Evolutionary conservation across 35 echinoderm and acorn worm species (phyloP).

Genomic region (Lytechinus pictus): DNA sequence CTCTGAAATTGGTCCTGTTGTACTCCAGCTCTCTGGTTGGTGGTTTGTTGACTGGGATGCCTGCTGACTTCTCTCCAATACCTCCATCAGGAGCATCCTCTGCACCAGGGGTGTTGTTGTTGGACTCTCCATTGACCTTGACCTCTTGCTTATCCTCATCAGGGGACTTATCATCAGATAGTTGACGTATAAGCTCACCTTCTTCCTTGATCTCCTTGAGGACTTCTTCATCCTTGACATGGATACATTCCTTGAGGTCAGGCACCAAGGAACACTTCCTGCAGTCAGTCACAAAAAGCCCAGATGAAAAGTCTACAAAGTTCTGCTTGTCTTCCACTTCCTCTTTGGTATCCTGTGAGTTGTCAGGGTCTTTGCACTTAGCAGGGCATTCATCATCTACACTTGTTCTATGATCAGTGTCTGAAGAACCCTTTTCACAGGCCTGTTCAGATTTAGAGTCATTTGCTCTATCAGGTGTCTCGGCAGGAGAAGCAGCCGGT

Average conservation of each 20-base stretch:
- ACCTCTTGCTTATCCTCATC: background rate
- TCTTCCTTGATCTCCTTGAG: slow-evolving; percentile 77
- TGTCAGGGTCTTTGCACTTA: slow-evolving; percentile 17
- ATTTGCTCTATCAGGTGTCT: background rate
- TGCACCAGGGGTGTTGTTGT: background rate
- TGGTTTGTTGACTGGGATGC: slow-evolving; percentile 24
- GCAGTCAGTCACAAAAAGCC: slow-evolving; percentile 77
- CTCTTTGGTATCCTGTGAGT: background rate
- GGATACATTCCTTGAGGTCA: slow-evolving; percentile 84
- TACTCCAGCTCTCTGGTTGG: slow-evolving; percentile 50
- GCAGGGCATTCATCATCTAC: background rate
- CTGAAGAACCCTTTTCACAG: slow-evolving; percentile 6
- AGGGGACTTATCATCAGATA: slow-evolving; percentile 43
- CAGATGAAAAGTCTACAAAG: slow-evolving; percentile 90
- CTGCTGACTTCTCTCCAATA: background rate
- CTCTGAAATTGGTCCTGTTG: slow-evolving; percentile 71
- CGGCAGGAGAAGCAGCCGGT: background rate
- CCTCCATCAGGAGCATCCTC: slow-evolving; percentile 56
- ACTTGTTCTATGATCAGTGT: background rate
- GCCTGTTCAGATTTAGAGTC: background rate
- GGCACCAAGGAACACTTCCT: slow-evolving; percentile 72
- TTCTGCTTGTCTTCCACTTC: slow-evolving; percentile 48
- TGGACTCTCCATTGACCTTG: background rate
- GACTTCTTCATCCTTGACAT: slow-evolving; percentile 62
- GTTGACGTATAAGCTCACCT: slow-evolving; percentile 65